Evolutionary conservation across 2,888 invertebrate genomes (phyloP).

Genomic region (Rhorus exstirpatorius): DNA sequence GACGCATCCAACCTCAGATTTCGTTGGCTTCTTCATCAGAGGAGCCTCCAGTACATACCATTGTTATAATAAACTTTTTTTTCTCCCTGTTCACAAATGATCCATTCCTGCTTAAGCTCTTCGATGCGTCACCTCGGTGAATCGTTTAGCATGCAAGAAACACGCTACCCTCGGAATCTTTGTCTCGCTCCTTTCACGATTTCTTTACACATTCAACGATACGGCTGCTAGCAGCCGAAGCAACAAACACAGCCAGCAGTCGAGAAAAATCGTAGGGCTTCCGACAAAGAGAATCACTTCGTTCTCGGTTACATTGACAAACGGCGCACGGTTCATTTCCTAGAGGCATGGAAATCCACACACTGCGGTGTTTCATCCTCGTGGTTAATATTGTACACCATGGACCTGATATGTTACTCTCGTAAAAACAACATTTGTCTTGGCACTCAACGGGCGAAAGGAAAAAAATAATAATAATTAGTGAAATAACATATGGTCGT

Average conservation of each 20-base stretch:
- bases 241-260: slow-evolving; percentile 51
- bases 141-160: slow-evolving; percentile 59
- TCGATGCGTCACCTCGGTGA: slow-evolving; percentile 9
- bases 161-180: slow-evolving; percentile 35
- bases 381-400: slow-evolving; percentile 12
- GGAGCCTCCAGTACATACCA: no score
- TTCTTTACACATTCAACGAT: slow-evolving; percentile 45
- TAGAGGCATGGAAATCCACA: slow-evolving; percentile 24
- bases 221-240: slow-evolving; percentile 25
- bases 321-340: slow-evolving; percentile 67
- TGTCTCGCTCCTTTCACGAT: slow-evolving; percentile 14
- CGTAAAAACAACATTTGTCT: slow-evolving; percentile 50
- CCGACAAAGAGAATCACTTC: slow-evolving; percentile 72
- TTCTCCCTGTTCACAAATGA: not conserved
- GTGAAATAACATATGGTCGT: slow-evolving; percentile 12
- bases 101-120: slow-evolving; percentile 32
- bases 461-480: slow-evolving; percentile 39
- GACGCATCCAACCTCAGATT: no score
- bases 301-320: slow-evolving; percentile 80
- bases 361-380: slow-evolving; percentile 36
- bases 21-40: no score
- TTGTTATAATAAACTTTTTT: no score
- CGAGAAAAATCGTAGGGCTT: slow-evolving; percentile 64
- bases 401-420: slow-evolving; percentile 14
- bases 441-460: slow-evolving; percentile 17